Base-by-base conservation (phyloP, 2,888 invertebrate species). In the Heteromurus nitidus region DNA sequence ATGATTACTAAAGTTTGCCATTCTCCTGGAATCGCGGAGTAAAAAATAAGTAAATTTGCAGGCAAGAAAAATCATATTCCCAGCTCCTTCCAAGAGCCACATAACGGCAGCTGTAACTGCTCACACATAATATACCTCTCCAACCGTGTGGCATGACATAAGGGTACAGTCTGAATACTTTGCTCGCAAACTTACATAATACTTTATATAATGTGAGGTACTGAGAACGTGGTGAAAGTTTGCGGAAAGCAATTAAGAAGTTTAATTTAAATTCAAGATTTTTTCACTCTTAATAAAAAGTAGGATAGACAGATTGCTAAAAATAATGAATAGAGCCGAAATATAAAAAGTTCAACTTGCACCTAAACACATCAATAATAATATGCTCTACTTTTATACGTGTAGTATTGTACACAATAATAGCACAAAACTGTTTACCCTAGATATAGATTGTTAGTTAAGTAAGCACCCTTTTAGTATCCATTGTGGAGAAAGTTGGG, bases 211-310 rank as follows among this genome's bases (percentile, higher is more conserved):
- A n/a, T 47, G 47, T 11, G n/a, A 47, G 11, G n/a, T 16, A 47
- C 47, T 36, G 16, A 47, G 47, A 13, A n/a, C 47, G n/a, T 62
- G 18, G 22, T 42, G 26, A 44, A 65, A 65, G 44, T 44, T 65
- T 42, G 65, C 9, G 22, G 74, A 74, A 74, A 74, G 65, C 74
- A 74, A 74, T 74, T 65, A 74, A 65, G 65, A 74, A 74, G 74
- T 74, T 74, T 74, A 74, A 74, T 74, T 74, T 74, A 74, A 74
- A 74, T 74, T 74, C 65, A 47, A 31, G 60, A 73, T 73, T 73
- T 73, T 58, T 73, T 62, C 53, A 55, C 42, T 74, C 53, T 74
- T 74, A 74, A 74, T 74, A 50, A 36, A 74, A 65, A 50, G 50
- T 72, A 16, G 26, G 44, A 44, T 5, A 18, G 22, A 53, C 2